These are phyloP conservation scores for Brenthis ino DNA, from an alignment of 2,888 invertebrate species.

Conservation along the genomic window DNA sequence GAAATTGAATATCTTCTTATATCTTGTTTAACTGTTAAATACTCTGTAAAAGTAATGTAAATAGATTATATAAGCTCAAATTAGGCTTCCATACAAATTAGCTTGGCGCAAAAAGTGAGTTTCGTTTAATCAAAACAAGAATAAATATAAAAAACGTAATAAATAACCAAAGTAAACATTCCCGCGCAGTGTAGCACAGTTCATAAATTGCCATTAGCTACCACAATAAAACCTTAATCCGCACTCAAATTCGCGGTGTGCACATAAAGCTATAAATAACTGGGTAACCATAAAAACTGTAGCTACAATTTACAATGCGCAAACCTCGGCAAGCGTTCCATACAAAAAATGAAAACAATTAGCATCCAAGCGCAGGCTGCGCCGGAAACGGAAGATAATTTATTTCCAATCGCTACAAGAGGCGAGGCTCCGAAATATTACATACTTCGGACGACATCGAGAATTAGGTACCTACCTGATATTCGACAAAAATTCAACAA, in stretches of 20 bases:
- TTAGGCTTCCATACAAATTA: background rate
- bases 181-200: slow-evolving; percentile 20
- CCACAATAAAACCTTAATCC: slow-evolving; percentile 40
- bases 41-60: background rate
- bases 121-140: slow-evolving; percentile 3
- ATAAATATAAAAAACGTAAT: slow-evolving; percentile 12
- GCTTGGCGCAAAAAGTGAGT: background rate
- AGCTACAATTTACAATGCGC: slow-evolving; percentile 47
- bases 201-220: slow-evolving; percentile 31
- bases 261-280: slow-evolving; percentile 50
- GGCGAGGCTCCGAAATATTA: slow-evolving; percentile 51
- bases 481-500: no score
- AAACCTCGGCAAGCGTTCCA: slow-evolving; percentile 46
- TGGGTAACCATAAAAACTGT: slow-evolving; percentile 41
- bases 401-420: slow-evolving; percentile 64
- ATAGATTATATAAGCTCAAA: background rate
- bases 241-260: slow-evolving; percentile 47
- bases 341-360: slow-evolving; percentile 66
- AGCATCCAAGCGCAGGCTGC: slow-evolving; percentile 52
- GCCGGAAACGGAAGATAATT: slow-evolving; percentile 55
- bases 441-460: slow-evolving; percentile 9
- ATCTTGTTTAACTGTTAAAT: slow-evolving; percentile 4
- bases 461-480: no score
- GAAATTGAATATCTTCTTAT: slow-evolving; percentile 11
- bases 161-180: slow-evolving; percentile 22